These are phyloP conservation scores for Otis tarda DNA, from an alignment of 2,113 vertebrate species.

Conservation along the genomic window DNA sequence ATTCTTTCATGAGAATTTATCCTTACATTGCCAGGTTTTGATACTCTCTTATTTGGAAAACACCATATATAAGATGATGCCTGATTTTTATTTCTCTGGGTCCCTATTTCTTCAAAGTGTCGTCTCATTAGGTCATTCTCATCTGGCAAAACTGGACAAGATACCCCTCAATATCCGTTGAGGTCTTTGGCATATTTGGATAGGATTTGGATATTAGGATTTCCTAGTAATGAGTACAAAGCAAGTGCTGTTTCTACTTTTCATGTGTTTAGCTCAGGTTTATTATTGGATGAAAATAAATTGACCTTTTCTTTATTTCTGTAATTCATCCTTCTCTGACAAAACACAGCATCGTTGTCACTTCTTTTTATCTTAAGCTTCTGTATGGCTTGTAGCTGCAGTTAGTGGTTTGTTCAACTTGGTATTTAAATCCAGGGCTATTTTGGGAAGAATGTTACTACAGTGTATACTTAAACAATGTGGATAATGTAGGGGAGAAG, in stretches of 20 bases:
- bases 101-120: neutral
- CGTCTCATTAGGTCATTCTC: neutral
- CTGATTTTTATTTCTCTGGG: neutral
- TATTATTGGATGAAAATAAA: neutral
- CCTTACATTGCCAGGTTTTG: neutral
- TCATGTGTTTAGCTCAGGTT: neutral
- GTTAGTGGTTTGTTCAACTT: neutral
- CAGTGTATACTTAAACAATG: neutral
- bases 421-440: neutral
- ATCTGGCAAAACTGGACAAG: neutral
- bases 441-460: neutral
- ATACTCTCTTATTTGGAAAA: neutral
- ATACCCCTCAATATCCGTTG: neutral
- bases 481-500: neutral
- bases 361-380: neutral
- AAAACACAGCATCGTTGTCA: neutral
- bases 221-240: neutral
- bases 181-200: neutral
- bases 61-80: rapidly evolving
- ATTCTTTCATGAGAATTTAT: neutral
- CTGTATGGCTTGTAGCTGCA: neutral
- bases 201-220: neutral
- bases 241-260: neutral
- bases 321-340: neutral
- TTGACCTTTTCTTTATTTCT: neutral